phyloP scores from a whole-genome alignment of 2,113 vertebrate genomes.

The Cynoglossus semilaevis region DNA sequence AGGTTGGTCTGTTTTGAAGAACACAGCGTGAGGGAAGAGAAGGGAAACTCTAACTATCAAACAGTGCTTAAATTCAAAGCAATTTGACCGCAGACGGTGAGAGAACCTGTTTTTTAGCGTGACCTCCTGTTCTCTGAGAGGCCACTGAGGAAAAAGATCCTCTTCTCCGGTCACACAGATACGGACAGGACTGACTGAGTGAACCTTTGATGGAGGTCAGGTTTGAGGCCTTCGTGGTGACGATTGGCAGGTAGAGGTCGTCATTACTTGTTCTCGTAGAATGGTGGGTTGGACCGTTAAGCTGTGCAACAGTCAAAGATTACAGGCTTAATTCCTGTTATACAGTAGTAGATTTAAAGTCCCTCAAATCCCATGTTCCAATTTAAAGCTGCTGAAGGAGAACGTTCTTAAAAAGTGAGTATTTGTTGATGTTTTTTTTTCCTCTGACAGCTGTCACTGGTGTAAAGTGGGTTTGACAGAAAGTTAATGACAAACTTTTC shows the following conservation, averaged over 20 bases:
- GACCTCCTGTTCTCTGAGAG: conserved; percentile 52
- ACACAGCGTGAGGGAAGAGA: not conserved
- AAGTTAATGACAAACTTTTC: too few species aligned
- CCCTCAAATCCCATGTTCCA: too few species aligned
- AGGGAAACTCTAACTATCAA: not conserved
- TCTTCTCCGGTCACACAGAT: conserved; percentile 60
- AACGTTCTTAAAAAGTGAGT: too few species aligned
- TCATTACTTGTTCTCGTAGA: conserved; percentile 28
- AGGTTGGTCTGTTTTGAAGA: conserved; percentile 50
- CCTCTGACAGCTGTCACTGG: too few species aligned
- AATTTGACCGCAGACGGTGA: not conserved
- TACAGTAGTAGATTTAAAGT: too few species aligned
- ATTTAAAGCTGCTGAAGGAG: too few species aligned
- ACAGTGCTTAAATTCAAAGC: not conserved
- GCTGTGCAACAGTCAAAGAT: conserved; percentile 30
- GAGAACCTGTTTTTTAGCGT: conserved; percentile 54
- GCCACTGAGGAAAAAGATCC: conserved; percentile 65
- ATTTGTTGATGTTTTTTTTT: too few species aligned
- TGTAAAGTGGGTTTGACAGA: too few species aligned
- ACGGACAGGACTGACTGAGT: conserved; percentile 72
- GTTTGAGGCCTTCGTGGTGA: conserved; percentile 52
- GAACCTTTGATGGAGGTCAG: conserved; percentile 42
- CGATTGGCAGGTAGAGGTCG: conserved; percentile 65
- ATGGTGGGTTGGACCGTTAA: conserved; percentile 30
- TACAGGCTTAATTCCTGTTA: not conserved